Conservation (phyloP, 2,113 vertebrate genomes). For the Oreotrochilus melanogaster region DNA sequence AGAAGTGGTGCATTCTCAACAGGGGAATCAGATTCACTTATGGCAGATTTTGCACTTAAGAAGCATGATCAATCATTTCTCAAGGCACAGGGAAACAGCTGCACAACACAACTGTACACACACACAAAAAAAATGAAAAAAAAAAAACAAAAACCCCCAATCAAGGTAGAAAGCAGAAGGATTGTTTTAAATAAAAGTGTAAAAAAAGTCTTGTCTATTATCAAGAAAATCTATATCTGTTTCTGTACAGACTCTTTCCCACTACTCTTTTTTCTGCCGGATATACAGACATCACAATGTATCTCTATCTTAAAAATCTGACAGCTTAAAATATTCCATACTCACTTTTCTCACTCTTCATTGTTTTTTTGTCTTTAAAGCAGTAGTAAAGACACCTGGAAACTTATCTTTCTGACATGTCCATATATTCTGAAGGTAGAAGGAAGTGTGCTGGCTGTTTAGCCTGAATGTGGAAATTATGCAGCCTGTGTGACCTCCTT, state of each 20-base stretch:
- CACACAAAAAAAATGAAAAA: neutral
- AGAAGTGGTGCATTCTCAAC: neutral
- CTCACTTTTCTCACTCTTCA: neutral
- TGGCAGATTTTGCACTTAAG: neutral
- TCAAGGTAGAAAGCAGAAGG: neutral
- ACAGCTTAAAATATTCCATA: neutral
- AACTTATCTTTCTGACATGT: neutral
- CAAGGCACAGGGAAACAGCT: neutral
- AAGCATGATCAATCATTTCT: constrained; percentile 24
- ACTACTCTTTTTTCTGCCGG: neutral
- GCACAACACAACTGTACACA: neutral
- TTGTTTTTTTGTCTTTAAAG: neutral
- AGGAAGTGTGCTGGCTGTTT: neutral
- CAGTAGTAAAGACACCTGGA: neutral
- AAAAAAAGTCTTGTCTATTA: neutral
- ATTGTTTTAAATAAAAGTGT: neutral
- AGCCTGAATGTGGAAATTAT: neutral
- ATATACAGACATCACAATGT: neutral
- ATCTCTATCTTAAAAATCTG: neutral
- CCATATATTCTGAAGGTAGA: neutral
- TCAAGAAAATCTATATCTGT: neutral
- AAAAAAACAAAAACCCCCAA: neutral
- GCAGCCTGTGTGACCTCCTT: neutral
- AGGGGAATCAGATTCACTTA: neutral
- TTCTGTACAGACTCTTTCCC: neutral